Conservation (phyloP, 2,888 invertebrate species). For the Dendrolimus pini region DNA sequence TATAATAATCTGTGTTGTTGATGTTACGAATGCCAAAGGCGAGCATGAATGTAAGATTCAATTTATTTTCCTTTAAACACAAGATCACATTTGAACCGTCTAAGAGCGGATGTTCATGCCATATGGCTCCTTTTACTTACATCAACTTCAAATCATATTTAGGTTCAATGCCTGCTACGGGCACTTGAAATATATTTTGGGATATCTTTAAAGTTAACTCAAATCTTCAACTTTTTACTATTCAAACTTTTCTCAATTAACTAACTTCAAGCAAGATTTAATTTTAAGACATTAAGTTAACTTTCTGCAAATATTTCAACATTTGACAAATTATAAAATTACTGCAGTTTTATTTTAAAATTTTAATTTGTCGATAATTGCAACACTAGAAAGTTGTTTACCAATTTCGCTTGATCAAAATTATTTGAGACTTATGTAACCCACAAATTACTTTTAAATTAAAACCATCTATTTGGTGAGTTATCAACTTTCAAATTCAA, state of each 20-base stretch:
- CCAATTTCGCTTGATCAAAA: background rate
- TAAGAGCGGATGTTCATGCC: slow-evolving; percentile 6
- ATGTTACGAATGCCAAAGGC: background rate
- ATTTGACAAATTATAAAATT: too few species aligned
- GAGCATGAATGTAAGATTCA: background rate
- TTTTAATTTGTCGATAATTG: too few species aligned
- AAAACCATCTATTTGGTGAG: slow-evolving; percentile 14
- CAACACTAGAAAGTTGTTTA: background rate
- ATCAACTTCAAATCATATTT: background rate
- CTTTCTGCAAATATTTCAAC: too few species aligned
- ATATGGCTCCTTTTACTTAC: slow-evolving; percentile 4
- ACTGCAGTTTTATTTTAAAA: too few species aligned
- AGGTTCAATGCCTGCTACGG: background rate
- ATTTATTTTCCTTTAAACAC: too few species aligned
- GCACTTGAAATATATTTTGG: background rate
- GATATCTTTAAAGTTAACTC: background rate
- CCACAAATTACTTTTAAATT: background rate
- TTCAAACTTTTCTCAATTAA: too few species aligned
- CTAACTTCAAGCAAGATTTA: too few species aligned
- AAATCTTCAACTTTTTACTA: too few species aligned
- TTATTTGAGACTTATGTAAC: background rate
- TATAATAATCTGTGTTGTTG: background rate
- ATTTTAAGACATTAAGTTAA: too few species aligned
- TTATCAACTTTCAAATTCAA: slow-evolving; percentile 17
- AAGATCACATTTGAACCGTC: background rate